These are phyloP conservation scores for Pogonocherus hispidulus DNA, from an alignment of 2,888 invertebrate species.

Conservation along the genomic window DNA sequence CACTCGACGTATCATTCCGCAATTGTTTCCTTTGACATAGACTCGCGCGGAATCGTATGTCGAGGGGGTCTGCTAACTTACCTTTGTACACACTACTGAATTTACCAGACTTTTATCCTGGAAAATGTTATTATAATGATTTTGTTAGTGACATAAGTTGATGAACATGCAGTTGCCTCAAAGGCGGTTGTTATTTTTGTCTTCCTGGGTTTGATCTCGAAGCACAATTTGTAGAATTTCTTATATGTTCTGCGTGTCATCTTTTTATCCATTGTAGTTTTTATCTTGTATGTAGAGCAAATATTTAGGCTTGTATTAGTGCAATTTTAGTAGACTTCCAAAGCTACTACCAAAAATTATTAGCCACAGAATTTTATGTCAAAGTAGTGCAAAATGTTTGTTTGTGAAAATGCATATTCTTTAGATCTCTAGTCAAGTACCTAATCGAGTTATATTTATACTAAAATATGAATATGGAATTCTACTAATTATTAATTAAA, in stretches of 20 bases:
- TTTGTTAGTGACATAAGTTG: slow-evolving; percentile 37
- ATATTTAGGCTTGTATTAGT: slow-evolving; percentile 57
- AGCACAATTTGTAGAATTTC: slow-evolving; percentile 61
- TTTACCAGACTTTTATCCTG: slow-evolving; percentile 43
- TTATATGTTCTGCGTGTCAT: slow-evolving; percentile 50
- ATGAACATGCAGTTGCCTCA: slow-evolving; percentile 53
- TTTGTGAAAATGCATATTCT: slow-evolving; percentile 47
- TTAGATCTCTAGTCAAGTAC: slow-evolving; percentile 36
- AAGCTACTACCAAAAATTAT: slow-evolving; percentile 35
- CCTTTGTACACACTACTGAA: slow-evolving; percentile 40
- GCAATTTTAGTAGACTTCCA: slow-evolving; percentile 55
- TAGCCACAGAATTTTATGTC: slow-evolving; percentile 41
- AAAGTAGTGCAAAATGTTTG: slow-evolving; percentile 22
- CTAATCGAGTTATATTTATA: slow-evolving; percentile 7
- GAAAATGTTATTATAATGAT: slow-evolving; percentile 41
- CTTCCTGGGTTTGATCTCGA: slow-evolving; percentile 68
- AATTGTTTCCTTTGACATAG: not conserved
- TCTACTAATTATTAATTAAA: slow-evolving; percentile 46
- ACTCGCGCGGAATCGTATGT: slow-evolving; percentile 2
- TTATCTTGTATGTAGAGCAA: slow-evolving; percentile 59
- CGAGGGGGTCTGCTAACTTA: slow-evolving; percentile 21
- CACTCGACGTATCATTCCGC: slow-evolving; percentile 30
- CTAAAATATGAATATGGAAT: slow-evolving; percentile 44
- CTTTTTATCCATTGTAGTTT: slow-evolving; percentile 49
- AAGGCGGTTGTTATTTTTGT: slow-evolving; percentile 62